Evolutionary conservation across 2,888 invertebrate genomes (phyloP), one percentile per base, ranked within the genome.

Genomic region (Corbicula japonica): DNA sequence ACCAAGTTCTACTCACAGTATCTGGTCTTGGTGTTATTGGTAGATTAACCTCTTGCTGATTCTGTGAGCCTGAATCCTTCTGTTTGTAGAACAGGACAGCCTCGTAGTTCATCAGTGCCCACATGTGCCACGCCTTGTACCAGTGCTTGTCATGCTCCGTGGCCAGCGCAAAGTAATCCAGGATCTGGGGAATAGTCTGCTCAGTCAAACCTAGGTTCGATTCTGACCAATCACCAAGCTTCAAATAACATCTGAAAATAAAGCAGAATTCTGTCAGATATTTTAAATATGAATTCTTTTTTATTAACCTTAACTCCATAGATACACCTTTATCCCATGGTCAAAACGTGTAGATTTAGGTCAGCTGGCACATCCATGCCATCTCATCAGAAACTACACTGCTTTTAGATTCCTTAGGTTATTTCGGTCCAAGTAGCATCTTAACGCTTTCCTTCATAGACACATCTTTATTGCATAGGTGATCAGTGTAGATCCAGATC

Each of bases 91-190:
- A 95, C 34, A 96, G 92, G 10, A 98, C 97, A 0, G 98, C 97
- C 94, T 99, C 98, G 92, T 98, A 99, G 94, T 99, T 99, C 96
- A 98, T 98, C 91, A 98, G 98, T 0, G 99, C 99, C 96, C 97
- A 98, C 0, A 98, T 96, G 93, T 99, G 99, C 99, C 99, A 99
- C 0, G 99, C 99, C 94, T 95, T 95, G 86, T 95, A 94, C 98
- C 99, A 99, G 66, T 96, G 96, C 0, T 96, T 95, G 88, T 98
- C 97, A 85, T 97, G 95, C 82, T 96, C 96, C 0, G 97, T 97
- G 0, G 98, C 97, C n/a, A 96, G 95, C 41, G 95, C 95, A 92
- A 97, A 98, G 92, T 96, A 97, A 58, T 93, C 90, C 48, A 95
- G 89, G 23, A 94, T 93, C 74, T 92, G 91, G 96, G 0, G 96